Conservation (phyloP, 2,797 vertebrate species). For the Onychomys torridus region DNA sequence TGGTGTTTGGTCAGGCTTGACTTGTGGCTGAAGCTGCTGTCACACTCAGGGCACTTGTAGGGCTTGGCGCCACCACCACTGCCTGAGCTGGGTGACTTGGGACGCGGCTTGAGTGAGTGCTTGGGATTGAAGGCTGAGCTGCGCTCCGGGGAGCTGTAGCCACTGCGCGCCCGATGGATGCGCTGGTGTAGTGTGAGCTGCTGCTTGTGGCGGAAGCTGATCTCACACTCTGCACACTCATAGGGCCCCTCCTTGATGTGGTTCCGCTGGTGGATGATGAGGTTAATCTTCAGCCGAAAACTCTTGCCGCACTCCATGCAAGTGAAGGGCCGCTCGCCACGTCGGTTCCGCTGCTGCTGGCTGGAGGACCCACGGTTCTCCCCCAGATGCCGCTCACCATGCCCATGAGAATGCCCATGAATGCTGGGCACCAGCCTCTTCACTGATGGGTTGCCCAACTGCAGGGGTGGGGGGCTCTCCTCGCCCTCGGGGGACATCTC, state of each 20-base stretch:
- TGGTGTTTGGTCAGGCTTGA: slow-evolving; percentile 91
- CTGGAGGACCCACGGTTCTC: slow-evolving; percentile 27
- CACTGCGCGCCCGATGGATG: slow-evolving; percentile 85
- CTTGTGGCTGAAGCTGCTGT: slow-evolving; percentile 92
- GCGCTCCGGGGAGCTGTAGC: slow-evolving; percentile 83
- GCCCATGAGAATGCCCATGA: slow-evolving; percentile 12
- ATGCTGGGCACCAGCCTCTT: slow-evolving; percentile 67
- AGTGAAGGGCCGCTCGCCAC: slow-evolving; percentile 88
- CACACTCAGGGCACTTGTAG: slow-evolving; percentile 90
- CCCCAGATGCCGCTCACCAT: slow-evolving; percentile 77
- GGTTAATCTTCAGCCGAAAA: slow-evolving; percentile 90
- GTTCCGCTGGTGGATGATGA: slow-evolving; percentile 90
- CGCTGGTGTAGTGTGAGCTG: slow-evolving; percentile 90
- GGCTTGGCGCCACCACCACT: slow-evolving; percentile 83
- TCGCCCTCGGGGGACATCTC: slow-evolving; percentile 84
- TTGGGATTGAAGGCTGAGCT: slow-evolving; percentile 81
- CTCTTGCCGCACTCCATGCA: slow-evolving; percentile 90
- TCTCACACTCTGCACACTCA: slow-evolving; percentile 87
- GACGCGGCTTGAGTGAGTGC: slow-evolving; percentile 83
- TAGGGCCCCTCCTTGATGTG: slow-evolving; percentile 90
- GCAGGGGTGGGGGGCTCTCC: slow-evolving; percentile 80
- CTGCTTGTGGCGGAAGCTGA: slow-evolving; percentile 90
- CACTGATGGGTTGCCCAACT: slow-evolving; percentile 67
- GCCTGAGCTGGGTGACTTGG: slow-evolving; percentile 84
- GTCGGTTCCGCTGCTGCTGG: slow-evolving; percentile 88